Evolutionary conservation across 2,113 vertebrate species (phyloP).

Genomic region (Motacilla alba): DNA sequence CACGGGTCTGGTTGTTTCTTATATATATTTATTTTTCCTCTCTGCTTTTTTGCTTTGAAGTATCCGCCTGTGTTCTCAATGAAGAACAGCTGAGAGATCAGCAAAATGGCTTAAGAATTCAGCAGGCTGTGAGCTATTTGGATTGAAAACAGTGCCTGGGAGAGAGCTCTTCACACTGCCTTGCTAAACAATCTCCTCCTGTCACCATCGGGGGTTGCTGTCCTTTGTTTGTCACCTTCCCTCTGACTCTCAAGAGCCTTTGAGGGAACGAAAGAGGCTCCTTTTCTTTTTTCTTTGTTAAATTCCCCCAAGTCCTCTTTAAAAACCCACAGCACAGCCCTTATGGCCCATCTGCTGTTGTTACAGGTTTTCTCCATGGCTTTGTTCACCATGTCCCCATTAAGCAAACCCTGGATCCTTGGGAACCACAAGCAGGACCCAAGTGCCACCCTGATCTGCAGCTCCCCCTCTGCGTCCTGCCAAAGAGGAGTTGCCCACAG

Average conservation of each 20-base stretch:
- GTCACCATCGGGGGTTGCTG: background rate
- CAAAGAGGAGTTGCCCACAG: background rate
- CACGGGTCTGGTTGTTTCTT: background rate
- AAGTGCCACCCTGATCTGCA: background rate
- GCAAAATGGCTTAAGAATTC: constrained; percentile 17
- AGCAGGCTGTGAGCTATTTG: constrained; percentile 23
- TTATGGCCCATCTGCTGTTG: background rate
- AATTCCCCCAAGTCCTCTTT: background rate
- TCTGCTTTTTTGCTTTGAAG: background rate
- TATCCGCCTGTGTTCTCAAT: background rate
- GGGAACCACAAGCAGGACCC: background rate
- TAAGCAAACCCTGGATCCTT: background rate
- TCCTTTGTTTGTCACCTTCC: constrained; percentile 53
- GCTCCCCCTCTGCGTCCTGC: background rate
- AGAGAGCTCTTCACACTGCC: constrained; percentile 13
- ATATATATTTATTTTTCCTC: background rate
- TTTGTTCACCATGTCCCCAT: background rate
- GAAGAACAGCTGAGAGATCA: constrained; percentile 32
- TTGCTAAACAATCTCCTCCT: constrained; percentile 19
- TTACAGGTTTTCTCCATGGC: background rate
- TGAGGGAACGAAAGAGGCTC: background rate
- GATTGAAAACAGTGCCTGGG: constrained; percentile 32
- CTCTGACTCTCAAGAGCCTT: constrained; percentile 5
- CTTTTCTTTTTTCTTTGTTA: background rate
- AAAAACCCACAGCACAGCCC: background rate